Evolutionary conservation across 2,797 vertebrate genomes (phyloP).

Genomic region (Microchirus variegatus): DNA sequence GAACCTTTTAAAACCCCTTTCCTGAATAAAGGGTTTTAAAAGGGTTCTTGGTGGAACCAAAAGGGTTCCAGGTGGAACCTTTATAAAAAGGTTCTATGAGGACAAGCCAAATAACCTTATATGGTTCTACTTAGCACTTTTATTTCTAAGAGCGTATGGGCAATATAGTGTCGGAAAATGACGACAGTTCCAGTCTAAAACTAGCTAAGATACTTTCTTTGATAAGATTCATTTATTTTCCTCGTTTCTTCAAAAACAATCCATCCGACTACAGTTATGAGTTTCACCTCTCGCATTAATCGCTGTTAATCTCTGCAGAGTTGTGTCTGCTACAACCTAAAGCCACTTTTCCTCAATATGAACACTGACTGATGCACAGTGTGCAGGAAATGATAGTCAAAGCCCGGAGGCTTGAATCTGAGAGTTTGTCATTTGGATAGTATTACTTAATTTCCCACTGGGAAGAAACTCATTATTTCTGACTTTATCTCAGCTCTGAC

Average conservation of each 20-base stretch:
- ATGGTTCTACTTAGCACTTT: no score
- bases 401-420: conserved; percentile 75
- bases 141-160: no score
- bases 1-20: no score
- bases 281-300: conserved; percentile 55
- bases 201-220: no score
- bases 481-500: conserved; percentile 78
- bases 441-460: conserved; percentile 83
- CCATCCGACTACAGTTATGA: conserved; percentile 27
- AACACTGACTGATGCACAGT: conserved; percentile 66
- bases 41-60: no score
- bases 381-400: conserved; percentile 74
- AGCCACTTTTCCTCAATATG: conserved; percentile 57
- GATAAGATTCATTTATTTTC: not conserved
- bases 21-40: no score
- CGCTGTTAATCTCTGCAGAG: conserved; percentile 52
- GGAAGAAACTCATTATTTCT: conserved; percentile 83
- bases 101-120: no score
- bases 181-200: no score
- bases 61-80: no score
- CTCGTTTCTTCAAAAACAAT: conserved; percentile 16
- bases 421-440: conserved; percentile 84
- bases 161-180: no score
- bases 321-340: conserved; percentile 38
- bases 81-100: no score